Evolutionary conservation across 1,140 invertebrate genomes (phyloP).

Genomic region (Charaxes varanes): DNA sequence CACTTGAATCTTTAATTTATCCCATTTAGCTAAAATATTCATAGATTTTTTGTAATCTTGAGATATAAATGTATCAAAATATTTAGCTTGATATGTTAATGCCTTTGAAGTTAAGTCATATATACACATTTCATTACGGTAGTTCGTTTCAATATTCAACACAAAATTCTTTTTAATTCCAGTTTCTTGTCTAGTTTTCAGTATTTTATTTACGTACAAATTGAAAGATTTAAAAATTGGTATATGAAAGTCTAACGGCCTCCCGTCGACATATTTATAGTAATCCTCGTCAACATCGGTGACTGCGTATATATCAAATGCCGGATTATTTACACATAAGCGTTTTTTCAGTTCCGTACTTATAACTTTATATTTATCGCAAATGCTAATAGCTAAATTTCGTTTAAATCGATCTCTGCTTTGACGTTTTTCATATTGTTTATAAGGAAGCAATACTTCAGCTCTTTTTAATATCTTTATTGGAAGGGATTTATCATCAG

Average conservation of each 20-base stretch:
- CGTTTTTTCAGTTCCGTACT: slow-evolving; percentile 26
- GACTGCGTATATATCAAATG: slow-evolving; percentile 26
- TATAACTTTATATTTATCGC: slow-evolving; percentile 41
- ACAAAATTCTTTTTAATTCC: slow-evolving; percentile 74
- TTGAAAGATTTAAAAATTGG: slow-evolving; percentile 42
- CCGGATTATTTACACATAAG: slow-evolving; percentile 21
- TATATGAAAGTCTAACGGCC: slow-evolving; percentile 17
- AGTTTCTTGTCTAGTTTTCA: slow-evolving; percentile 40
- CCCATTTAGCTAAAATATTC: slow-evolving; percentile 63
- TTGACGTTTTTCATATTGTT: slow-evolving; percentile 39
- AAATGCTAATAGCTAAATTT: slow-evolving; percentile 21
- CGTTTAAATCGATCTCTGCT: slow-evolving; percentile 25
- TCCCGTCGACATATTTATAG: slow-evolving; percentile 32
- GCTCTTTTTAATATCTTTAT: slow-evolving; percentile 28
- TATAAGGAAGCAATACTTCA: slow-evolving; percentile 39
- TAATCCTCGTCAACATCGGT: slow-evolving; percentile 41
- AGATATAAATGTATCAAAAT: slow-evolving; percentile 76
- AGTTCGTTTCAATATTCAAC: slow-evolving; percentile 73
- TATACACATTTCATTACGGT: slow-evolving; percentile 67
- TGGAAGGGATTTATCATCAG: slow-evolving; percentile 22
- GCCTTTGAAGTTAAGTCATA: slow-evolving; percentile 64
- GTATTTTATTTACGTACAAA: slow-evolving; percentile 23
- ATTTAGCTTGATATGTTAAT: slow-evolving; percentile 64
- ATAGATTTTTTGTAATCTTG: slow-evolving; percentile 76
- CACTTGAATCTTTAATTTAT: slow-evolving; percentile 60